phyloP scores from a whole-genome alignment of 2,797 vertebrate species.

The Dicrostonyx torquatus region DNA sequence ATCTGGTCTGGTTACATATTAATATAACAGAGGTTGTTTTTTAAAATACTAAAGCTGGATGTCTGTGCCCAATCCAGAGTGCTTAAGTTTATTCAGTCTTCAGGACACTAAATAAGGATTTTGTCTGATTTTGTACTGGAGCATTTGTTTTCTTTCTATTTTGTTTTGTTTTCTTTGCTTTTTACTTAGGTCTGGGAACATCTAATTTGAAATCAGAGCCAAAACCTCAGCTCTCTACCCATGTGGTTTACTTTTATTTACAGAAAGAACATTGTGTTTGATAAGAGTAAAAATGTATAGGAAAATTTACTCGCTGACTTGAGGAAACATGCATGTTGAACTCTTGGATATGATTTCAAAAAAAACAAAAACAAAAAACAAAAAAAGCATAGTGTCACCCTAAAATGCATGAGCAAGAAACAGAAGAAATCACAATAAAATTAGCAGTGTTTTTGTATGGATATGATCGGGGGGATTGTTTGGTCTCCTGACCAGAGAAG shows the following conservation, averaged over 20 bases:
- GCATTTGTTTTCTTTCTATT: not conserved
- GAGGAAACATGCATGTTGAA: not conserved
- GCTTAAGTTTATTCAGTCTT: not conserved
- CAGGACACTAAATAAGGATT: not conserved
- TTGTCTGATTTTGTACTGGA: not conserved
- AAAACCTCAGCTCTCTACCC: not conserved
- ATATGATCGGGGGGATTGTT: not conserved
- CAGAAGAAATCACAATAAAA: not conserved
- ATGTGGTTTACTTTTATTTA: not conserved
- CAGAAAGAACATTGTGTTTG: not conserved
- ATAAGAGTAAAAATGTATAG: not conserved
- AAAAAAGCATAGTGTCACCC: not conserved
- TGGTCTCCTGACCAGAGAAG: not conserved
- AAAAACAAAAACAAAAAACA: too few species aligned
- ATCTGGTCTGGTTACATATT: not conserved
- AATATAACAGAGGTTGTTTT: not conserved
- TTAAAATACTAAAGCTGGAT: not conserved
- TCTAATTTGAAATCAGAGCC: conserved; percentile 1
- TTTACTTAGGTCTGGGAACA: not conserved
- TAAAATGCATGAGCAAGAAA: not conserved
- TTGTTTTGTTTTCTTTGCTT: not conserved
- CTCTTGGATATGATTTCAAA: not conserved
- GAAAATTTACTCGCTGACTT: not conserved
- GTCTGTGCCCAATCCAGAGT: not conserved
- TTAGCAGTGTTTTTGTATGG: not conserved